Base-by-base conservation (phyloP, 1,140 invertebrate species). In the Penaeus japonicus region DNA sequence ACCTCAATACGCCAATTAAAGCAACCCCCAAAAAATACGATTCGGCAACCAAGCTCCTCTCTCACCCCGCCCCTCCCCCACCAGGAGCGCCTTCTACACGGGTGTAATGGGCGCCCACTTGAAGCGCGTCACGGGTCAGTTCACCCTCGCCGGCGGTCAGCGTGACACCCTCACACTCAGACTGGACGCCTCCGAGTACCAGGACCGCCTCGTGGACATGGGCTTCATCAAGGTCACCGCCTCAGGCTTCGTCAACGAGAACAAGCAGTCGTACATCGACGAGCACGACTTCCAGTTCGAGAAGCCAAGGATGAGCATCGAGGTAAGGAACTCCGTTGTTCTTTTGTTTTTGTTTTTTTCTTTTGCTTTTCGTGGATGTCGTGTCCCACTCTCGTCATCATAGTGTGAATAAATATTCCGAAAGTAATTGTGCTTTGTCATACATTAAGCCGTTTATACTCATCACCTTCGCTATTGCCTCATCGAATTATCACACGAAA, bases 1-100 rank as follows among this genome's bases (percentile, higher is more conserved):
- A 0, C 15, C 10, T 47, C 47, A 47, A 15, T 47, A 0, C 47
- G 1, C 39, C 39, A 39, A 10, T 47, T n/a, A 12, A 47, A 47
- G 15, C n/a, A 24, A 2, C 18, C 10, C 1, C 35, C n/a, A 22
- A 17, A 32, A 27, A n/a, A 12, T 18, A 18, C 1, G 5, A 5
- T 0, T 20, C 5, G 62, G 24, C 1, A 30, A 10, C 15, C 22
- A 85, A 65, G 12, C 7, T 0, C 65, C 47, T 15, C 5, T 47
- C 15, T 15, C 47, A 2, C n/a, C 32, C 57, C 22, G 22, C 62
- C 62, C 54, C 4, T 53, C 18, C 53, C 7, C 47, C 22, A 24
- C 7, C 89, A 89, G 93, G 18, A 96, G 95, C 90, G 94, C 96
- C n/a, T 96, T 94, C 91, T 96, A 96, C 91, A 96, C 95, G 24